These are phyloP conservation scores for Ariopsis seemanni DNA, from an alignment of 2,113 vertebrate species.

Conservation along the genomic window DNA sequence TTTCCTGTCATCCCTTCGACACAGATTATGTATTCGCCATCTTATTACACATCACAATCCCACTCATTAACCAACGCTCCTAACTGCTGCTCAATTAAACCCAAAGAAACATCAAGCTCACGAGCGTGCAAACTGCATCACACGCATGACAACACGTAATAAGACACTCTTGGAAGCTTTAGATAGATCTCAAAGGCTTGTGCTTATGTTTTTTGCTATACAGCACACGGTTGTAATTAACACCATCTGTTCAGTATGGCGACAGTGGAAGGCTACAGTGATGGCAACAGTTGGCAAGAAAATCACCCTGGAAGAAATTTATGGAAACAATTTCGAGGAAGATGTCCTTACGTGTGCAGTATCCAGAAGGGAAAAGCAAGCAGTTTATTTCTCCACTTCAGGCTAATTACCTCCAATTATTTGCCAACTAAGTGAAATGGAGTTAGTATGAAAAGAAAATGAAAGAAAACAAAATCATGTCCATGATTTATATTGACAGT, in stretches of 20 bases:
- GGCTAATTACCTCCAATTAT: background rate
- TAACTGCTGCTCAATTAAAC: conserved; percentile 31
- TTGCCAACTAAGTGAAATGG: background rate
- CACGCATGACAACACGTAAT: conserved; percentile 20
- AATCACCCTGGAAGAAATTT: background rate
- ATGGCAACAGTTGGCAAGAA: conserved; percentile 28
- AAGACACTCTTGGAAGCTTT: background rate
- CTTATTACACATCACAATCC: conserved; percentile 28
- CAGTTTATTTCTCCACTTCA: background rate
- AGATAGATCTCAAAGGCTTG: conserved; percentile 20
- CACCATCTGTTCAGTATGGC: conserved; percentile 47
- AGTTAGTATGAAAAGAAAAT: background rate
- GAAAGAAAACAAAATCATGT: background rate
- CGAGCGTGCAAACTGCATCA: background rate
- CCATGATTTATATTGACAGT: background rate
- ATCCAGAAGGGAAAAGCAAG: conserved; percentile 6
- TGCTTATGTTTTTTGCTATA: conserved; percentile 31
- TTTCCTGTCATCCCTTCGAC: background rate
- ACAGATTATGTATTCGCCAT: conserved; percentile 14
- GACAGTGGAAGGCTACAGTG: background rate
- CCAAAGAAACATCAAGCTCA: background rate
- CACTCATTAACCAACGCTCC: background rate
- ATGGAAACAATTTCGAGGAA: conserved; percentile 20
- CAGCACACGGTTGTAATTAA: conserved; percentile 10
- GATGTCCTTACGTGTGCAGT: background rate